Evolutionary conservation across 2,113 vertebrate species (phyloP).

Genomic region (Corvus hawaiiensis): DNA sequence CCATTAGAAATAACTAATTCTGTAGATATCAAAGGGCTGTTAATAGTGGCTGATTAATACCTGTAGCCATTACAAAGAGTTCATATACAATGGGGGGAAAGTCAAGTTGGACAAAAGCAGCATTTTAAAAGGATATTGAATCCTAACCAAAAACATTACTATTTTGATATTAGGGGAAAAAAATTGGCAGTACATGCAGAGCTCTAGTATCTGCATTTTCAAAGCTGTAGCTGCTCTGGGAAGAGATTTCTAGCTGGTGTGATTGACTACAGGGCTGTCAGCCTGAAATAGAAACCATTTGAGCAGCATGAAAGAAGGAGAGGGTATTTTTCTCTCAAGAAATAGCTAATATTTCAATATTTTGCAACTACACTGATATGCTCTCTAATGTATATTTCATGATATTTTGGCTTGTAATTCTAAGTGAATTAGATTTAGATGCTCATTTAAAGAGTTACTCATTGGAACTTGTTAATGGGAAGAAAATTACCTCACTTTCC

Average conservation of each 20-base stretch:
- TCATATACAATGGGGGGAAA: neutral
- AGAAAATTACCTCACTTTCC: neutral
- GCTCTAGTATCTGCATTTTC: neutral
- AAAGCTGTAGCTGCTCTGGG: neutral
- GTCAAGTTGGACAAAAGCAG: neutral
- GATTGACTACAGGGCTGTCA: neutral
- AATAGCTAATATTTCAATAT: neutral
- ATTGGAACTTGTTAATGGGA: neutral
- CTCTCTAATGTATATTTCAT: neutral
- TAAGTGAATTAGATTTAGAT: neutral
- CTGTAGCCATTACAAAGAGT: neutral
- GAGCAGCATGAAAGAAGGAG: neutral
- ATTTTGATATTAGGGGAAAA: neutral
- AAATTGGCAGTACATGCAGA: neutral
- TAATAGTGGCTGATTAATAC: neutral
- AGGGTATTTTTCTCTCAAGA: constrained; percentile 2
- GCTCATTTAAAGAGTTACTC: neutral
- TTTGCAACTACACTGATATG: neutral
- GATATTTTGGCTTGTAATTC: neutral
- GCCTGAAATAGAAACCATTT: neutral
- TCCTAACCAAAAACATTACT: neutral
- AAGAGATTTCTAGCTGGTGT: neutral
- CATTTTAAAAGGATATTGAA: neutral
- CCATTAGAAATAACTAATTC: neutral
- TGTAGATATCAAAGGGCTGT: neutral